phyloP scores from a whole-genome alignment of 2,113 vertebrate genomes.

The Halcyon senegalensis region DNA sequence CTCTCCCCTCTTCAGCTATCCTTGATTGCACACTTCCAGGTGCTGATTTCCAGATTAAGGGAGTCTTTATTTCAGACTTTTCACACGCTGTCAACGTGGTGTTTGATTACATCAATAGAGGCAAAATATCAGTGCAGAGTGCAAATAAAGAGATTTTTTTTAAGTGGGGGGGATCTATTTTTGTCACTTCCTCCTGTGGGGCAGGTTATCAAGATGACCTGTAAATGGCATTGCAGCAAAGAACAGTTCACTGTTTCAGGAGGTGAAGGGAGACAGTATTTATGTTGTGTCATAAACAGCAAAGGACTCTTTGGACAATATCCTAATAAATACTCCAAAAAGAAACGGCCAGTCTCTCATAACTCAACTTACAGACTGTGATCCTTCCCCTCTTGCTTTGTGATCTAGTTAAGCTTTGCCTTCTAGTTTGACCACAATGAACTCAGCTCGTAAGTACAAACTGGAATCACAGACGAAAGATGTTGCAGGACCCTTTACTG shows the following conservation, averaged over 20 bases:
- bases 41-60: constrained; percentile 63
- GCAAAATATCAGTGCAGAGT: constrained; percentile 13
- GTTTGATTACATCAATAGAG: constrained; percentile 56
- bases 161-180: constrained; percentile 26
- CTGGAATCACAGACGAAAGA: background rate
- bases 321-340: constrained; percentile 39
- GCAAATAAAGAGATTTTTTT: constrained; percentile 51
- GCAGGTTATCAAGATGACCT: constrained; percentile 70
- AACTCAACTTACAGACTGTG: background rate
- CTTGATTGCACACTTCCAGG: constrained; percentile 41
- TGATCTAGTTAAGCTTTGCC: background rate
- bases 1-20: background rate
- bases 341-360: background rate
- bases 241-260: background rate
- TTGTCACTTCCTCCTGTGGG: constrained; percentile 59
- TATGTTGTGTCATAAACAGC: constrained; percentile 37
- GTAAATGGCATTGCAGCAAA: background rate
- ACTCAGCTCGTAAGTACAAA: background rate
- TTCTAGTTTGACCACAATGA: background rate
- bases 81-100: constrained; percentile 33
- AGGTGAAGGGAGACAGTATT: constrained; percentile 20
- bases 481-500: background rate
- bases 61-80: constrained; percentile 57
- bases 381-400: background rate
- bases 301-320: constrained; percentile 48